phyloP scores from a whole-genome alignment of 2,888 invertebrate species.

The Papilio gigon region DNA sequence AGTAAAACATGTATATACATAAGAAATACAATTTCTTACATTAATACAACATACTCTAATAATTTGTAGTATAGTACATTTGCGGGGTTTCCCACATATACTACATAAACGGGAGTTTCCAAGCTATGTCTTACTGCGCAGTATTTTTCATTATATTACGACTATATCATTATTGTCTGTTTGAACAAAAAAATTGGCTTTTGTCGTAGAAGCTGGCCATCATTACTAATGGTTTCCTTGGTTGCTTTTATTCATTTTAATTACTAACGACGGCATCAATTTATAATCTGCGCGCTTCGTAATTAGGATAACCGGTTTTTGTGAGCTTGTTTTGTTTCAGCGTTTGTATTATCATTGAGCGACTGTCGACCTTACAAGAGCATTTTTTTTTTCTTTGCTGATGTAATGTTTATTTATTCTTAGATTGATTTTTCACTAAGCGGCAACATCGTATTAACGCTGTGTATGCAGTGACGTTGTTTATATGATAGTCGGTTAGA shows the following conservation, averaged over 20 bases:
- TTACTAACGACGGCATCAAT: constrained; percentile 33
- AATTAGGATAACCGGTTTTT: constrained; percentile 35
- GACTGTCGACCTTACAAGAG: constrained; percentile 5
- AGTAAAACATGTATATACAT: too few species aligned
- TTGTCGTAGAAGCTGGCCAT: constrained; percentile 25
- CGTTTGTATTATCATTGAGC: constrained; percentile 7
- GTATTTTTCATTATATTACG: constrained; percentile 18
- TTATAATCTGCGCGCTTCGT: constrained; percentile 27
- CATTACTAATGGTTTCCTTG: constrained; percentile 40
- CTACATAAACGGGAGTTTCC: constrained; percentile 11
- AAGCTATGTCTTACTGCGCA: not conserved
- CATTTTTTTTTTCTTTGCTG: constrained; percentile 7
- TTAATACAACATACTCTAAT: not conserved
- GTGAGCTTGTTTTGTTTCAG: constrained; percentile 33
- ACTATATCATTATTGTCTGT: constrained; percentile 13
- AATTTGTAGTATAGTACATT: not conserved
- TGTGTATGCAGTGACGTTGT: not conserved
- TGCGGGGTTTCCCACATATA: constrained; percentile 21
- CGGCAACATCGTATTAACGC: not conserved
- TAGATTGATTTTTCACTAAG: not conserved
- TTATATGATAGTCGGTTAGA: not conserved
- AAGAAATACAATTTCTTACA: not conserved
- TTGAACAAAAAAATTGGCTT: constrained; percentile 31
- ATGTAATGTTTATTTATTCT: constrained; percentile 13
- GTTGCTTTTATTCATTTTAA: constrained; percentile 35